phyloP scores from a whole-genome alignment of 2,113 vertebrate genomes.

The Pseudorhombus dupliciocellatus region DNA sequence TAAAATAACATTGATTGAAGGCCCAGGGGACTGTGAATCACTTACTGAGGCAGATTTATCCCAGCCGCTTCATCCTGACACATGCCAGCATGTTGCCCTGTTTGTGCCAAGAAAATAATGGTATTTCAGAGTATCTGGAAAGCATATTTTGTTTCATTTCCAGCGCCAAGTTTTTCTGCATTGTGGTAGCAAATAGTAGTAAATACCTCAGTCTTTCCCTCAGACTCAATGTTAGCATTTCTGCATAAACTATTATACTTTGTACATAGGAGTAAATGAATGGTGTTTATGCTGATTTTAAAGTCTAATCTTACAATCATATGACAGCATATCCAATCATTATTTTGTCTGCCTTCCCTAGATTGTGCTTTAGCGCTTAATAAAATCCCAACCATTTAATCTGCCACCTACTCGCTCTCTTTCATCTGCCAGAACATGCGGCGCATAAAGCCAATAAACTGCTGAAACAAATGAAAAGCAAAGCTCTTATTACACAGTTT shows the following conservation, averaged over 20 bases:
- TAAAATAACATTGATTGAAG: slow-evolving; percentile 65
- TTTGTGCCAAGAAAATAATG: slow-evolving; percentile 66
- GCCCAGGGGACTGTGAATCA: slow-evolving; percentile 49
- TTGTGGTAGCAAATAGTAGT: slow-evolving; percentile 8
- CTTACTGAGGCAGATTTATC: slow-evolving; percentile 54
- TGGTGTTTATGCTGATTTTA: slow-evolving; percentile 10
- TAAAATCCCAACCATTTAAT: slow-evolving; percentile 7
- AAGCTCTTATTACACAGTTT: slow-evolving; percentile 11
- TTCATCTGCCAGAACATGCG: slow-evolving; percentile 25
- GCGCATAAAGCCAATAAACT: slow-evolving; percentile 1
- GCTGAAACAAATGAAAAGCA: slow-evolving; percentile 17
- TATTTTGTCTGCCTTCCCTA: slow-evolving; percentile 13
- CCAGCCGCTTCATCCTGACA: slow-evolving; percentile 52
- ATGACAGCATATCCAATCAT: slow-evolving; percentile 6
- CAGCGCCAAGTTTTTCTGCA: slow-evolving; percentile 18
- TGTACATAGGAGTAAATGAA: not conserved
- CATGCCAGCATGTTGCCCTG: slow-evolving; percentile 52
- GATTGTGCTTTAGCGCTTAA: slow-evolving; percentile 9
- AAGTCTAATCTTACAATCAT: slow-evolving; percentile 7
- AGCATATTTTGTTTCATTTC: slow-evolving; percentile 61
- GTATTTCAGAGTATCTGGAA: slow-evolving; percentile 61
- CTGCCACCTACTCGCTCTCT: not conserved
- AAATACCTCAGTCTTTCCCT: not conserved
- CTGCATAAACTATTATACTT: slow-evolving; percentile 10
- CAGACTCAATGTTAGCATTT: not conserved